Conservation (phyloP, 2,888 invertebrate species). For the Lacanobia wlatinum region DNA sequence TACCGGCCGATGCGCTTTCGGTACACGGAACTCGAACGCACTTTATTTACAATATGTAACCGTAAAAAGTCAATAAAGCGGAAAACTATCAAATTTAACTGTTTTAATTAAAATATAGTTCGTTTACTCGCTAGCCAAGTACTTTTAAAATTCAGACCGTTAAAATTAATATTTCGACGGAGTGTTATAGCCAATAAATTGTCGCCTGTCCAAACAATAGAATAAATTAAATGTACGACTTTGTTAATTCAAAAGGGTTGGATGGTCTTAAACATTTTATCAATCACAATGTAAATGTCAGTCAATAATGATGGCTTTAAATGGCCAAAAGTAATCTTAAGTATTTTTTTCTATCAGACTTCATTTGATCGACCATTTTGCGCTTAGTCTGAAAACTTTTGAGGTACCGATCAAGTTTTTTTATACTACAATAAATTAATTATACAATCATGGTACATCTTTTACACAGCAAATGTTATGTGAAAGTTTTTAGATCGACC, state of each 20-base stretch:
- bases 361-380: not conserved
- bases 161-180: conserved; percentile 47
- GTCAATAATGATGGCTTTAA: conserved; percentile 11
- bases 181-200: conserved; percentile 54
- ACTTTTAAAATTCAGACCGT: conserved; percentile 45
- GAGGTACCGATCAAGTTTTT: not conserved
- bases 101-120: conserved; percentile 84
- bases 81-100: conserved; percentile 86
- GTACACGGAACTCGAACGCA: conserved; percentile 76
- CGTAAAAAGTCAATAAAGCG: conserved; percentile 86
- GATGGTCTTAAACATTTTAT: conserved; percentile 43
- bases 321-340: not conserved
- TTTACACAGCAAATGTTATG: not conserved
- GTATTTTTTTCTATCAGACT: not conserved
- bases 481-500: not conserved
- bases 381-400: not conserved
- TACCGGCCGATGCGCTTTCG: conserved; percentile 68
- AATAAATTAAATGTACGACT: conserved; percentile 59
- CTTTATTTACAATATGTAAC: conserved; percentile 82
- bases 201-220: conserved; percentile 41
- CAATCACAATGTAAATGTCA: conserved; percentile 48
- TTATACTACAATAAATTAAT: not conserved
- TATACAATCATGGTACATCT: not conserved
- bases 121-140: conserved; percentile 54
- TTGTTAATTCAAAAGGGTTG: conserved; percentile 48